Base-by-base conservation (phyloP, 2,113 vertebrate species). In the Prunella himalayana region DNA sequence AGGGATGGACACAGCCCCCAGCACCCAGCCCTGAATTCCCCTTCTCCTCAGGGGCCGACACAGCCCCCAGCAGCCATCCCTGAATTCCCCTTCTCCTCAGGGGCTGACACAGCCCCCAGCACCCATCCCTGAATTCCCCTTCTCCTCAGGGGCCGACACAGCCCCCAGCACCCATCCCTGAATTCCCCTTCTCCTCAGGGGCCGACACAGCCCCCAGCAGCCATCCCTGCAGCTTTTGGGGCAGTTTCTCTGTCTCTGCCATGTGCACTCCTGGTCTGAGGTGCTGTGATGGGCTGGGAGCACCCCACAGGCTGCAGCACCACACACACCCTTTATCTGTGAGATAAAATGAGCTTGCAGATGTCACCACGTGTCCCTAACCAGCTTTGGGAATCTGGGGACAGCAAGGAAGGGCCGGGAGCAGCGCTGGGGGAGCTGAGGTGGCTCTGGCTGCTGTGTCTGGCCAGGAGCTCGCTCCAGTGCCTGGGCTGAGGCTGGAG, bases 121-220 rank as follows among this genome's bases (percentile, higher is more conserved):
- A 16, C 30, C 61, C 13, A 13, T 9, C 9, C 8, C 25, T 11
- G 33, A 41, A 6, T 47, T 39, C 10, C 6, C 13, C 4, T 10
- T 18, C 5, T 10, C 35, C 14, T 33, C 1, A 27, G 44, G 18
- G 24, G 5, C 1, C 1, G 44, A 3, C 4, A 13, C 5, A 30
- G 10, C 9, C 8, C 4, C 5, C 17, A 1, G 2, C 2, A n/a
- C 22, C 13, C 22, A 5, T 7, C n/a, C 10, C 5, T 11, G 21
- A 27, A 1, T 33, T 15, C 6, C 7, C 7, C 6, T 23, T n/a
- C 4, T 5, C 18, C 4, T 28, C 2, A 21, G 6, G 31, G 11
- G 6, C 2, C 1, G 9, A 10, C 4, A 23, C 3, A 66, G 10
- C n/a, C 16, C 6, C 9, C 7, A 19, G 0, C 3, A n/a, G 59